phyloP scores from a whole-genome alignment of 2,797 vertebrate species.

The Acanthornis magna region DNA sequence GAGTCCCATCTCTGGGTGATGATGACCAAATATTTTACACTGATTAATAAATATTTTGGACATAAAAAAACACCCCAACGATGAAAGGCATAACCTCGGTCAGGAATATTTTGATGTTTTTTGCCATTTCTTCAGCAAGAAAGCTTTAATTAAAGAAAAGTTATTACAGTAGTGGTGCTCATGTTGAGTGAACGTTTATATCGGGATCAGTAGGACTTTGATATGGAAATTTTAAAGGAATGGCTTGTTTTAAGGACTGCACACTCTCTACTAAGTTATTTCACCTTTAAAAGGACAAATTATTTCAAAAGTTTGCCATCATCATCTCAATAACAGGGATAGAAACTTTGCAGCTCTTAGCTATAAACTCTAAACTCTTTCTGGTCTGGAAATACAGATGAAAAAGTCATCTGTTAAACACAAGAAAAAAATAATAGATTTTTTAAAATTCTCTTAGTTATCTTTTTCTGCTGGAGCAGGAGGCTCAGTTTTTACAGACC shows the following conservation, averaged over 20 bases:
- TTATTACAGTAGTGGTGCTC: not conserved
- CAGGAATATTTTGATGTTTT: not conserved
- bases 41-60: conserved; percentile 19
- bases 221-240: conserved; percentile 29
- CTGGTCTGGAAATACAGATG: not conserved
- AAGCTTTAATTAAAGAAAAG: conserved; percentile 18
- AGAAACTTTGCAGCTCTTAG: not conserved
- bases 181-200: not conserved
- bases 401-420: not conserved
- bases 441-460: not conserved
- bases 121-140: not conserved
- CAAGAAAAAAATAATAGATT: not conserved
- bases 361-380: not conserved
- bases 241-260: conserved; percentile 10
- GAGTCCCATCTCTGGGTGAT: not conserved
- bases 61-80: fast-evolving
- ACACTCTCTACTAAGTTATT: not conserved
- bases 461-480: not conserved
- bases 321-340: not conserved
- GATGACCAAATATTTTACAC: not conserved
- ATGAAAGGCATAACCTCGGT: not conserved
- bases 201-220: not conserved
- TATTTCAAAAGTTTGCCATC: not conserved
- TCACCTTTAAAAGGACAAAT: not conserved
- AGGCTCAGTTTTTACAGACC: not conserved